Evolutionary conservation across 2,113 vertebrate genomes (phyloP), one percentile per base, ranked within the genome.

Genomic region (Rhinogobius similis): DNA sequence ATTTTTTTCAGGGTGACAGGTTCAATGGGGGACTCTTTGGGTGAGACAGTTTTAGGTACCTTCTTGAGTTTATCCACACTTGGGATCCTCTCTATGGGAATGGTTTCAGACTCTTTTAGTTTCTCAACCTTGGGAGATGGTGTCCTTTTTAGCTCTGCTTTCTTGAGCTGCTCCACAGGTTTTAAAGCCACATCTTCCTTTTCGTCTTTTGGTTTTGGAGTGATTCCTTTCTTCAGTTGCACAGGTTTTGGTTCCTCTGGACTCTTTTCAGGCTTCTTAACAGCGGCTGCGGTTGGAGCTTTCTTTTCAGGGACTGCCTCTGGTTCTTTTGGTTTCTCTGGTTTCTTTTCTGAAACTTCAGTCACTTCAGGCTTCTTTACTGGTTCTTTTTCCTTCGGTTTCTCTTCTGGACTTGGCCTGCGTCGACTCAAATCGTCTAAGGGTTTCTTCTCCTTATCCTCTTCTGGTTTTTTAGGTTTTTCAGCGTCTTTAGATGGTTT

Each of bases 101-200:
- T 43, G 24, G 75, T 12, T 59, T 92, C 89, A 46, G 73, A 78
- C 70, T 79, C 80, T 24, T 67, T 91, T 53, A 81, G 70, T 53
- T 94, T 96, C 79, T 92, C 91, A 62, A 90, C 83, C 63, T 89
- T 86, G 48, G 88, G 84, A 26, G 92, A 92, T 67, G 90, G 88
- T 26, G 88, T 82, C 78, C 89, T 94, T 26, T 92, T 90, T 12
- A 91, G 70, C 67, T 92, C 81, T 0, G 88, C 61, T 73, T 87
- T 87, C 82, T 92, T 93, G 29, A 88, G 39, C 23, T 76, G 75
- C 18, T 91, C 85, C 32, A 91, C 10, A 27, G 89, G 90, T 73
- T 91, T 93, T 18, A 91, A 77, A 26, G 56, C 69, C 38, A 87
- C 77, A 26, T 85, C 89, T 70, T 92, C 88, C 71, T 59, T 88